These are phyloP conservation scores for Scomber japonicus DNA, from an alignment of 2,113 vertebrate genomes.

Conservation along the genomic window DNA sequence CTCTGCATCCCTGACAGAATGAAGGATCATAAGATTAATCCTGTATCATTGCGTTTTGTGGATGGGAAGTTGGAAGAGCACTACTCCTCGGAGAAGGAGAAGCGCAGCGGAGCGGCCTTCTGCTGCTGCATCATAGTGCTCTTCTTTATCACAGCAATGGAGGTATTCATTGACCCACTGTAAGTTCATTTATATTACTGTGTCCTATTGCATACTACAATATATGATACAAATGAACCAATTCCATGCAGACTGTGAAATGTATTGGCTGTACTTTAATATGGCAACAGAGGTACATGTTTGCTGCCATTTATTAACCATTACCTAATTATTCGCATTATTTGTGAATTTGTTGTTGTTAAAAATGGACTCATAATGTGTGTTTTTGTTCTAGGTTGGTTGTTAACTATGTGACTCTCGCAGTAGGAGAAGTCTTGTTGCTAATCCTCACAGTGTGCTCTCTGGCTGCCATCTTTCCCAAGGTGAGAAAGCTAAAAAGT, in stretches of 20 bases:
- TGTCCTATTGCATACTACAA: neutral
- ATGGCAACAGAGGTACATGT: neutral
- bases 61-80: conserved; percentile 89
- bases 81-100: conserved; percentile 95
- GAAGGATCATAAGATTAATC: conserved; percentile 88
- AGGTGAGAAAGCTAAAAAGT: conserved; percentile 84
- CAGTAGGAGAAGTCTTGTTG: conserved; percentile 89
- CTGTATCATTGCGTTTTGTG: conserved; percentile 89
- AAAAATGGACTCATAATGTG: neutral
- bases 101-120: conserved; percentile 92
- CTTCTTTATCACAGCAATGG: conserved; percentile 89
- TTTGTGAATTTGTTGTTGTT: neutral
- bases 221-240: neutral
- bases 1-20: conserved; percentile 76
- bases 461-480: conserved; percentile 92
- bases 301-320: neutral
- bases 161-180: conserved; percentile 92
- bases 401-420: conserved; percentile 93
- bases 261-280: too few species aligned
- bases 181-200: conserved; percentile 69
- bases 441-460: conserved; percentile 93
- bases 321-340: neutral
- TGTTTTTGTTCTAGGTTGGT: conserved; percentile 83
- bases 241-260: neutral
- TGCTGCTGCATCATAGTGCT: conserved; percentile 93